A percentile compares a stretch with the other conserved stretches of the same genome.
Conservation (phyloP, 2,113 vertebrate species). For the Hemibagrus wyckioides region DNA sequence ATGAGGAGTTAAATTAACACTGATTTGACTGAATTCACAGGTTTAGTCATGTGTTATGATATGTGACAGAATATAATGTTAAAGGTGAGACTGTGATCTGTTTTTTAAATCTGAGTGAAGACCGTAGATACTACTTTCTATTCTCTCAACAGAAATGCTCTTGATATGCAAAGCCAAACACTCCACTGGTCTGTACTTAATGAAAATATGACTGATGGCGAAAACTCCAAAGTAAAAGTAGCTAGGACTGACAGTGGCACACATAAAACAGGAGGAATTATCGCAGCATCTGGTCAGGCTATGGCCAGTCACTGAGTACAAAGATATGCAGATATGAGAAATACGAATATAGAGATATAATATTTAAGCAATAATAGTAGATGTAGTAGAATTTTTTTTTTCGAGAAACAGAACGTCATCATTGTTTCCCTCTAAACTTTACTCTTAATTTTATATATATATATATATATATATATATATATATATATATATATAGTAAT, state of each 20-base stretch:
- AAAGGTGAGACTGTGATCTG: neutral
- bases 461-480: too few species aligned
- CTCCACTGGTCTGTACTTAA: neutral
- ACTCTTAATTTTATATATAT: too few species aligned
- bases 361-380: neutral
- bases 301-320: neutral
- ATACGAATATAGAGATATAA: too few species aligned
- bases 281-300: neutral
- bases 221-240: neutral
- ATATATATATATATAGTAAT: too few species aligned
- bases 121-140: neutral
- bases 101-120: neutral
- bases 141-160: neutral
- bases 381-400: neutral
- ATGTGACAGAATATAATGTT: neutral
- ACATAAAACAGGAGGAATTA: neutral
- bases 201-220: neutral
- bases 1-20: conserved; percentile 25
- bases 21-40: conserved; percentile 13
- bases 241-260: neutral
- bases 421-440: too few species aligned
- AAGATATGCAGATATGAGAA: neutral
- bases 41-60: neutral
- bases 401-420: neutral
- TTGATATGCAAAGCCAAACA: neutral